Conservation (phyloP, 2,797 vertebrate genomes). For the Melanotaenia pygmaea region DNA sequence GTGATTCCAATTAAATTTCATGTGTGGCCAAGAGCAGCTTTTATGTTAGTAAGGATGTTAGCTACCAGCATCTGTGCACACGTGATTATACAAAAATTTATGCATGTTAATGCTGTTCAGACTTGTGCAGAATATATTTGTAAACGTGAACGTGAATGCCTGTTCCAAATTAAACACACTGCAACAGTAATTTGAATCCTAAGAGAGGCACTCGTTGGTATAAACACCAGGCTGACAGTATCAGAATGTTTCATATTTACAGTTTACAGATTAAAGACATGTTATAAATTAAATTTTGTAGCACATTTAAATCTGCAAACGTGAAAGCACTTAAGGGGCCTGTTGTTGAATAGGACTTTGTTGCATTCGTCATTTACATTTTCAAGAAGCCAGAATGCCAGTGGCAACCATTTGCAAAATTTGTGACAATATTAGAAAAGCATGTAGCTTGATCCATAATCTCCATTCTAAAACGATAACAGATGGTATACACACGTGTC, state of each 20-base stretch:
- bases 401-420: conserved; percentile 3
- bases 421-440: conserved; percentile 8
- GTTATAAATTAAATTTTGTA: background rate
- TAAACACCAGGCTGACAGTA: conserved; percentile 8
- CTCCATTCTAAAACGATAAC: background rate
- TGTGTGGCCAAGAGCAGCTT: conserved; percentile 10
- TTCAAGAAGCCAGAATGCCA: background rate
- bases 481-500: conserved; percentile 88
- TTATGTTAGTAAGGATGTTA: background rate
- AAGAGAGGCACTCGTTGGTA: background rate
- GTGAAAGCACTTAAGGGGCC: background rate
- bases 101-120: background rate
- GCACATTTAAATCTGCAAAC: background rate
- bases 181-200: background rate
- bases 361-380: background rate
- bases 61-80: conserved; percentile 27
- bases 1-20: conserved; percentile 4
- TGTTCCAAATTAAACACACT: conserved; percentile 19
- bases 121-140: conserved; percentile 18
- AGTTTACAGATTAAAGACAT: background rate
- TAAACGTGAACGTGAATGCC: background rate
- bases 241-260: background rate
- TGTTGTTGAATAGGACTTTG: background rate
- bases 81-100: conserved; percentile 2
- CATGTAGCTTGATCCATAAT: background rate